Evolutionary conservation across 2,113 vertebrate species (phyloP).

Genomic region (Calonectris borealis): DNA sequence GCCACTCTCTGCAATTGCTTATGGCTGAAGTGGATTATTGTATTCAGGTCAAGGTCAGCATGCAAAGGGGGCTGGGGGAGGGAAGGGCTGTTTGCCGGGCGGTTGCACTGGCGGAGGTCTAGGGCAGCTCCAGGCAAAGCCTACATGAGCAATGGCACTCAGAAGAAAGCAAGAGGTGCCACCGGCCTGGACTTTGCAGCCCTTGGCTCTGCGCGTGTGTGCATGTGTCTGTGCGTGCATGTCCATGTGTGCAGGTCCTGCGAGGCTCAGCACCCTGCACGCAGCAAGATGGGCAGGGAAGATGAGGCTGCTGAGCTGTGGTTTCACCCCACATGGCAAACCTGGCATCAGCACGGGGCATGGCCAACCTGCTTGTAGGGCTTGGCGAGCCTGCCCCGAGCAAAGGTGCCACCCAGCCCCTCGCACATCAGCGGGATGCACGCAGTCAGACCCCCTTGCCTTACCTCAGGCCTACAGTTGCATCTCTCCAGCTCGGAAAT

Average conservation of each 20-base stretch:
- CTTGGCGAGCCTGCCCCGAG: fast-evolving
- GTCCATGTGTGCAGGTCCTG: fast-evolving
- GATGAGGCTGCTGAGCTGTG: neutral
- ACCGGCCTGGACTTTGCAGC: too few species aligned
- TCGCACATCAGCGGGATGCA: fast-evolving
- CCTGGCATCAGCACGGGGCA: fast-evolving
- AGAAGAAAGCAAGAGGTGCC: neutral
- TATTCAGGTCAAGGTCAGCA: constrained; percentile 34
- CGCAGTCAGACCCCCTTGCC: neutral
- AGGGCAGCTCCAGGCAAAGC: neutral
- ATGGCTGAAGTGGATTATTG: constrained; percentile 22
- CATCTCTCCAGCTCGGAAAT: neutral
- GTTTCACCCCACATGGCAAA: fast-evolving
- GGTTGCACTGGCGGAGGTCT: fast-evolving
- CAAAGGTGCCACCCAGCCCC: neutral
- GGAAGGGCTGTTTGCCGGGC: neutral
- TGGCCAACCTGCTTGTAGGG: neutral
- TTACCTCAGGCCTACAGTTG: neutral
- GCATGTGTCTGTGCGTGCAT: too few species aligned
- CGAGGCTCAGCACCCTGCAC: fast-evolving
- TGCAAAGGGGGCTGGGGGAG: fast-evolving
- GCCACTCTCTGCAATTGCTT: neutral
- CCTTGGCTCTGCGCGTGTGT: neutral
- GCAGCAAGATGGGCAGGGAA: neutral
- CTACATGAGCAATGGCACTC: fast-evolving